Percentiles rank a stretch among this genome's conserved stretches.
These are phyloP conservation scores for Agrilus cyanescens DNA, from an alignment of 2,888 invertebrate species.

Conservation along the genomic window DNA sequence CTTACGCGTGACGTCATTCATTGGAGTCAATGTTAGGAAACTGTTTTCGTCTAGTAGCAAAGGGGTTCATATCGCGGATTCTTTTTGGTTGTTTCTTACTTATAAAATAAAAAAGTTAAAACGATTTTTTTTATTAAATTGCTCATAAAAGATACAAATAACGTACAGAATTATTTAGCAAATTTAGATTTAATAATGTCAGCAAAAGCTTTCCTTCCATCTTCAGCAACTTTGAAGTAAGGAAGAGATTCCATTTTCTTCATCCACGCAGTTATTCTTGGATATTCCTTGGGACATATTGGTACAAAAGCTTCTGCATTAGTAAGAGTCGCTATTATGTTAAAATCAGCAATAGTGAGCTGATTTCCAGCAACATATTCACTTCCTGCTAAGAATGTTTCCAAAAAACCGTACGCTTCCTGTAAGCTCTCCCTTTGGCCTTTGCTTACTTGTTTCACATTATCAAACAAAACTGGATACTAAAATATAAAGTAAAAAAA, in stretches of 20 bases:
- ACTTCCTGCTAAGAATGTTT: slow-evolving; percentile 34
- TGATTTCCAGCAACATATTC: slow-evolving; percentile 39
- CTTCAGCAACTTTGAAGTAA: slow-evolving; percentile 15
- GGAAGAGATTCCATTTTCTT: slow-evolving; percentile 24
- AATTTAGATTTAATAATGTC: no score
- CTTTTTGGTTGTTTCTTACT: no score
- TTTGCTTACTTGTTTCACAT: not conserved
- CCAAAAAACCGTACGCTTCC: slow-evolving; percentile 36
- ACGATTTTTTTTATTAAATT: no score
- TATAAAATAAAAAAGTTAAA: no score
- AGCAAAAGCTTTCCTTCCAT: slow-evolving; percentile 3
- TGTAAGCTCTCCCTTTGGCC: slow-evolving; percentile 17
- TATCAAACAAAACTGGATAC: no score
- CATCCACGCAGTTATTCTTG: slow-evolving; percentile 24
- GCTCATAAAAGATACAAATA: no score
- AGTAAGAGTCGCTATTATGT: slow-evolving; percentile 15
- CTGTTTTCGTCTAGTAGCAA: no score
- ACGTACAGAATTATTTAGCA: no score
- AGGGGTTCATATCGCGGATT: no score
- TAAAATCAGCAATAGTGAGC: slow-evolving; percentile 22
- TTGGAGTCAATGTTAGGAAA: no score
- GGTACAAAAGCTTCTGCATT: slow-evolving; percentile 14
- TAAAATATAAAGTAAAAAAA: no score
- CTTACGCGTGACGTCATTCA: no score
- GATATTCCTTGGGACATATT: slow-evolving; percentile 8